Conservation (phyloP, 2,797 vertebrate species). For the Phataginus tricuspis region DNA sequence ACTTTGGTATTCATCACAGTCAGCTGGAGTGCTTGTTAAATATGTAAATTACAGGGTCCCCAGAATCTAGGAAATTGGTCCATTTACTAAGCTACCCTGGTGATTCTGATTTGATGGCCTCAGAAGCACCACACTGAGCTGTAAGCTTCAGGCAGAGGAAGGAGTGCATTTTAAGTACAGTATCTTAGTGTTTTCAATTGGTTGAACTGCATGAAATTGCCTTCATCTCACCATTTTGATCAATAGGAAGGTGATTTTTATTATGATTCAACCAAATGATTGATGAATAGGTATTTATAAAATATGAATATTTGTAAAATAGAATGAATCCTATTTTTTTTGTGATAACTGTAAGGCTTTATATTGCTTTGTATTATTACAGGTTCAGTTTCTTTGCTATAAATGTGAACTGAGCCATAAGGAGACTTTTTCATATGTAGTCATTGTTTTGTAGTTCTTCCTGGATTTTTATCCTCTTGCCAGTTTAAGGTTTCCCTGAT, state of each 20-base stretch:
- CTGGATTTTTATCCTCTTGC: background rate
- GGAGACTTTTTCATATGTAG: background rate
- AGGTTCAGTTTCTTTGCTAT: background rate
- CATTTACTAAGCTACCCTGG: background rate
- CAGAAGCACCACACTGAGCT: background rate
- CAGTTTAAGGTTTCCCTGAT: background rate
- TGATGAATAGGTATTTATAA: background rate
- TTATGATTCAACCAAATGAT: background rate
- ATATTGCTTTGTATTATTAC: background rate
- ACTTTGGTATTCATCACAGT: background rate
- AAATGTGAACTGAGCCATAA: background rate
- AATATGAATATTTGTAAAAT: background rate
- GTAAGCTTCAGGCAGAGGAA: background rate
- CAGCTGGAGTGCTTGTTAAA: background rate
- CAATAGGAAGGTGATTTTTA: background rate
- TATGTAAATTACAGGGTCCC: background rate
- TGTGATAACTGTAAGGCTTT: background rate
- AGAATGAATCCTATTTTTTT: background rate
- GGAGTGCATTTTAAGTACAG: background rate
- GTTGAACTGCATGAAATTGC: background rate
- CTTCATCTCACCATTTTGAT: background rate
- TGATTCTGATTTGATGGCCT: background rate
- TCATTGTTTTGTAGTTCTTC: background rate
- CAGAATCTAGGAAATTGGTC: background rate
- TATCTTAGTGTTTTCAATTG: background rate